Percentiles rank a stretch among this genome's conserved stretches.
These are phyloP conservation scores for Protonemura montana DNA, from an alignment of 2,888 invertebrate species.

Conservation along the genomic window DNA sequence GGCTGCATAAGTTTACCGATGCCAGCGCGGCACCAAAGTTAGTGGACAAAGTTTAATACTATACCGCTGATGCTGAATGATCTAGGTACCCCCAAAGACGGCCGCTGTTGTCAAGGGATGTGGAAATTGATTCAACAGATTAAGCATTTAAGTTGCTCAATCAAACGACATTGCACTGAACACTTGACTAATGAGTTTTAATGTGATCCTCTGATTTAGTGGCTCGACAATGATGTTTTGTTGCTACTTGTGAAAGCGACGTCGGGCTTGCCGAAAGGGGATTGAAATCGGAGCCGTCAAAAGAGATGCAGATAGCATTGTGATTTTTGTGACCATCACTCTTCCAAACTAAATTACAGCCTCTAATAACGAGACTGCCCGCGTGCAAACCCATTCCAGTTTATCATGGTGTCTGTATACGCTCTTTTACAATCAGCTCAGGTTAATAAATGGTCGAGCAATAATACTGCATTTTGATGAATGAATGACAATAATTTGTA, in stretches of 20 bases:
- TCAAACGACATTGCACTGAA: background rate
- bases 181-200: background rate
- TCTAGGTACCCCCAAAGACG: background rate
- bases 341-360: background rate
- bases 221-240: background rate
- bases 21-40: background rate
- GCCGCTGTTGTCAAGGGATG: background rate
- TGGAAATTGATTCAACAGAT: background rate
- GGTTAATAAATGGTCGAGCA: constrained; percentile 12
- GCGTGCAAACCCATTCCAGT: background rate
- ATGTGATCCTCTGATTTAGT: background rate
- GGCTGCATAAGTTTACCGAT: background rate
- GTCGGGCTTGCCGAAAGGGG: background rate
- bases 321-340: background rate
- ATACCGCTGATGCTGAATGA: background rate
- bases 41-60: background rate
- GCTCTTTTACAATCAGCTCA: background rate
- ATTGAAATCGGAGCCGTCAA: background rate
- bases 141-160: background rate
- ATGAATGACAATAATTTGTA: constrained; percentile 12
- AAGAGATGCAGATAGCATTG: background rate
- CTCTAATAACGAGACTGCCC: background rate
- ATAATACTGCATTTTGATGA: constrained; percentile 12
- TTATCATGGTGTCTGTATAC: background rate
- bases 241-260: background rate